Conservation (phyloP, 2,888 invertebrate species). For the Anaspis maculata region DNA sequence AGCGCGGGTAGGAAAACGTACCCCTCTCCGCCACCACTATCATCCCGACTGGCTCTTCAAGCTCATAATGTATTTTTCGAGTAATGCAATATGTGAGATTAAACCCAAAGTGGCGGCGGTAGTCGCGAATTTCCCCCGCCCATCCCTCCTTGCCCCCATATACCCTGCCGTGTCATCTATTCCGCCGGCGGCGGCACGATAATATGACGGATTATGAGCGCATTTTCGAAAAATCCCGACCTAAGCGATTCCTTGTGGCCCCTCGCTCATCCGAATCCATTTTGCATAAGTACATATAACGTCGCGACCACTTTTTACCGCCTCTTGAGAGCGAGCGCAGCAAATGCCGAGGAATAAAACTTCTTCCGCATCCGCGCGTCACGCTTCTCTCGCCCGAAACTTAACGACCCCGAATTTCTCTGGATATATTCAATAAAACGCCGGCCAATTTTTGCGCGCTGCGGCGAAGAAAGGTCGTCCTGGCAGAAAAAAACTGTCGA, state of each 20-base stretch:
- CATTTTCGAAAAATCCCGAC: slow-evolving; percentile 34
- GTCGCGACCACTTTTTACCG: slow-evolving; percentile 26
- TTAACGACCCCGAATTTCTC: slow-evolving; percentile 13
- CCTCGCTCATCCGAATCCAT: slow-evolving; percentile 20
- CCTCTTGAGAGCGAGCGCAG: slow-evolving; percentile 12
- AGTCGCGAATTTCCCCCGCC: too few species aligned
- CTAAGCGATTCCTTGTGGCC: slow-evolving; percentile 24
- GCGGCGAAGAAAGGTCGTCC: too few species aligned
- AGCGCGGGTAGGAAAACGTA: too few species aligned
- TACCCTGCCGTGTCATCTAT: slow-evolving; percentile 13
- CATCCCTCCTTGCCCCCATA: slow-evolving; percentile 11
- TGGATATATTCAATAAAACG: slow-evolving; percentile 14
- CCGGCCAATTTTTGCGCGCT: slow-evolving; percentile 9
- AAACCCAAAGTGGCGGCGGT: too few species aligned
- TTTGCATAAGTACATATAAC: slow-evolving; percentile 33
- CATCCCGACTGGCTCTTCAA: too few species aligned
- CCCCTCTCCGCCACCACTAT: too few species aligned
- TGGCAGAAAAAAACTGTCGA: too few species aligned
- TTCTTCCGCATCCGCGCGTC: slow-evolving; percentile 13
- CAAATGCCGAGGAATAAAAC: slow-evolving; percentile 21
- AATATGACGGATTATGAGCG: slow-evolving; percentile 35
- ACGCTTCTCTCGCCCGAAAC: slow-evolving; percentile 9
- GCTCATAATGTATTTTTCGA: slow-evolving; percentile 19
- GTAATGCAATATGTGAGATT: slow-evolving; percentile 16
- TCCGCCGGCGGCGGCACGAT: too few species aligned